Percentiles rank a stretch among this genome's conserved stretches.
Evolutionary conservation across 35 echinoderm and acorn worm species (phyloP).

Genomic region (Anneissia japonica): DNA sequence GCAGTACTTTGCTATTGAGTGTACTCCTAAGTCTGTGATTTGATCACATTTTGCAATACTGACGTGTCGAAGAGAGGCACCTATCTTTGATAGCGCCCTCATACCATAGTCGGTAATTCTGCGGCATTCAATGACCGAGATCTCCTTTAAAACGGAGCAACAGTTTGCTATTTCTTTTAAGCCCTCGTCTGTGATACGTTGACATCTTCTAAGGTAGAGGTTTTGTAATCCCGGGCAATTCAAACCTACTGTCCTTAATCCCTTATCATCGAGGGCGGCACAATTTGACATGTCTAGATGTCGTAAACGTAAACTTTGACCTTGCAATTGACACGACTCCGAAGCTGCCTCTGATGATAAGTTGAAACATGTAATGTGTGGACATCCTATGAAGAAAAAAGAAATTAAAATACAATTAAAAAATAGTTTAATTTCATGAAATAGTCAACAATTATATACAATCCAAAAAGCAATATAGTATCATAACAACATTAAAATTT

Average conservation of each 20-base stretch:
- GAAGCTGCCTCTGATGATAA: slow-evolving; percentile 38
- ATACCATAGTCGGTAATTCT: slow-evolving; percentile 76
- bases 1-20: slow-evolving; percentile 71
- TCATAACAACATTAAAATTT: too few species aligned
- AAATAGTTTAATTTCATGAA: too few species aligned
- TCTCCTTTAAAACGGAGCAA: slow-evolving; percentile 82
- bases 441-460: too few species aligned
- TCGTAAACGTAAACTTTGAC: slow-evolving; percentile 24
- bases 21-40: slow-evolving; percentile 83
- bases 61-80: slow-evolving; percentile 75
- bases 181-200: slow-evolving; percentile 70
- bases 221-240: slow-evolving; percentile 87
- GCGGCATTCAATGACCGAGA: slow-evolving; percentile 86
- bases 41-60: slow-evolving; percentile 97
- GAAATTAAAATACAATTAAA: neutral
- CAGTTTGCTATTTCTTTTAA: slow-evolving; percentile 67
- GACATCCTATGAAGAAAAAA: slow-evolving; percentile 45
- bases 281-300: slow-evolving; percentile 96
- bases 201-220: slow-evolving; percentile 74
- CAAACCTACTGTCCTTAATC: slow-evolving; percentile 72
- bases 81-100: slow-evolving; percentile 72
- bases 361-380: slow-evolving; percentile 64
- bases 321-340: slow-evolving; percentile 1
- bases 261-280: slow-evolving; percentile 68
- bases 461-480: too few species aligned